A percentile compares a stretch with the other conserved stretches of the same genome.
These are phyloP conservation scores for Cryptotermes secundus DNA, from an alignment of 1,140 invertebrate species.

Conservation along the genomic window DNA sequence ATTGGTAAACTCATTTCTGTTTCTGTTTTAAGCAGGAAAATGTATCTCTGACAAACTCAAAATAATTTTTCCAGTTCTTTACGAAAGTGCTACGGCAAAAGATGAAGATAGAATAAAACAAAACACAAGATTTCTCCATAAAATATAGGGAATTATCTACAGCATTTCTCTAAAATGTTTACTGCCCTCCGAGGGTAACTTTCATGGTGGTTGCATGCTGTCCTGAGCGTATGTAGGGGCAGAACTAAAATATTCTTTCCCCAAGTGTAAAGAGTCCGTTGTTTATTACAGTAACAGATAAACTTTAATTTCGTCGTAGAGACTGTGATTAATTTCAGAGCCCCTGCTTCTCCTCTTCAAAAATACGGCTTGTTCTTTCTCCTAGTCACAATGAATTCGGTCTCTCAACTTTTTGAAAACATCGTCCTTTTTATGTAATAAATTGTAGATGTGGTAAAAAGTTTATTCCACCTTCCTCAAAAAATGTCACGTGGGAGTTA, in stretches of 20 bases:
- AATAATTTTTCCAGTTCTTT: no score
- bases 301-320: conserved; percentile 3
- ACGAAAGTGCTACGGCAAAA: no score
- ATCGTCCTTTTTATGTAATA: neutral
- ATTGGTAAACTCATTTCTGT: no score
- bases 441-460: conserved; percentile 1
- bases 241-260: neutral
- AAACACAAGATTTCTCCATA: neutral
- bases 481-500: neutral
- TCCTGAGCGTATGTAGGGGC: neutral
- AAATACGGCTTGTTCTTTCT: neutral
- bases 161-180: neutral
- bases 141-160: neutral
- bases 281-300: neutral
- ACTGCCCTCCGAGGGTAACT: neutral
- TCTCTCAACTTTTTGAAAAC: neutral
- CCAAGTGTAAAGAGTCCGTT: neutral
- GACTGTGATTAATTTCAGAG: neutral
- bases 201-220: neutral
- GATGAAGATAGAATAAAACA: neutral
- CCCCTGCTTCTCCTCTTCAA: neutral
- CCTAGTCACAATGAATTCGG: neutral
- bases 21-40: no score
- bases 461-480: neutral
- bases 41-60: no score